These are phyloP conservation scores for Coluber constrictor DNA, from an alignment of 2,797 vertebrate species.

Conservation along the genomic window DNA sequence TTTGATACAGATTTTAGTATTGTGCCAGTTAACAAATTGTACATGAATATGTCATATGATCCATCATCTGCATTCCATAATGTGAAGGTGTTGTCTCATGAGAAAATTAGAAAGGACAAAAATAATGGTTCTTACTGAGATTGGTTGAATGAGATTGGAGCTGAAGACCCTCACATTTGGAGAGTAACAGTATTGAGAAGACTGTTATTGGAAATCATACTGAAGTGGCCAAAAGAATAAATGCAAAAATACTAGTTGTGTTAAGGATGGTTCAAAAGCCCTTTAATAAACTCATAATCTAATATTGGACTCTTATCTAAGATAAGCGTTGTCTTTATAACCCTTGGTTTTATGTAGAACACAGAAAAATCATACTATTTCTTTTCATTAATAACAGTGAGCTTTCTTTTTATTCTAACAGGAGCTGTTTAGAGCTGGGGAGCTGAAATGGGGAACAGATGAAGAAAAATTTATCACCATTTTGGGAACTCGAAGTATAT, in stretches of 20 bases:
- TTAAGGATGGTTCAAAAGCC: neutral
- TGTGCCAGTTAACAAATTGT: neutral
- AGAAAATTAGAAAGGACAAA: neutral
- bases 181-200: neutral
- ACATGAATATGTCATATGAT: neutral
- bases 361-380: neutral
- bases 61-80: no score
- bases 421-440: constrained; percentile 88
- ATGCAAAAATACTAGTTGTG: neutral
- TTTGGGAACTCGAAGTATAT: constrained; percentile 84
- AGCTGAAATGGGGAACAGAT: constrained; percentile 90
- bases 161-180: neutral
- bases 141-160: neutral
- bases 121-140: neutral
- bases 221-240: neutral
- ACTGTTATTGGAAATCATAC: neutral
- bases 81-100: neutral
- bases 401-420: constrained; percentile 56
- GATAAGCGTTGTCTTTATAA: neutral
- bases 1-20: neutral
- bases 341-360: neutral
- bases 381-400: neutral
- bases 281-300: neutral
- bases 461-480: constrained; percentile 93
- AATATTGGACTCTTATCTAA: neutral